Evolutionary conservation across 2,113 vertebrate species (phyloP), one percentile per base, ranked within the genome.

Genomic region (Esox niger): DNA sequence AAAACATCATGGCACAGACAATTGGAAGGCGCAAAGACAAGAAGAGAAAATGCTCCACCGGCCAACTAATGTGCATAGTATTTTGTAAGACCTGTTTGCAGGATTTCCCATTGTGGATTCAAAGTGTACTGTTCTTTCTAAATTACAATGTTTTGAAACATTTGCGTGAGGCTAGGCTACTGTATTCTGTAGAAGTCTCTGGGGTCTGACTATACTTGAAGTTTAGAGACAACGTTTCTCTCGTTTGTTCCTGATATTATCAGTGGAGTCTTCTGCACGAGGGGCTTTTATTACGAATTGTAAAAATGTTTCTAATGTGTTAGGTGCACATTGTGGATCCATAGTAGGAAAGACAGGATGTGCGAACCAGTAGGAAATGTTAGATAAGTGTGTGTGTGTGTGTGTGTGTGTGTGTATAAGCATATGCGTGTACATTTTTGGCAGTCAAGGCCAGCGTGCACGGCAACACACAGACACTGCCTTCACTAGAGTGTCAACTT

Each of bases 21-120:
- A 32, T 66, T 67, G 76, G 64, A 69, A 61, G 46, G 63, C 65
- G 69, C 73, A 64, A 64, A 65, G 25, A 30, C 9, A 29, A 1
- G 56, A 29, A 15, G 56, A n/a, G 56, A 3, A 29, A 26, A 15
- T 29, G n/a, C n/a, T 15, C 10, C 17, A 43, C 38, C 17, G 17
- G 38, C 38, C 38, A 43, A 17, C 13, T 43, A 43, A 15, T n/a
- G n/a, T n/a, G 17, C 38, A 43, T 17, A 17, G 38, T 43, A 15
- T 43, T 43, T 43, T 43, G 38, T 43, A 17, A 43, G 13, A 5
- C 13, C 13, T 43, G 38, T 43, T 15, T 43, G 17, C 38, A 43
- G 38, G 38, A 43, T 43, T 43, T 17, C 13, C 35, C 35, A 43
- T 38, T 38, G 10, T 8, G 2, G 35, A 38, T 38, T 13, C n/a